Conservation (phyloP, 2,113 vertebrate genomes). For the Jaculus jaculus region DNA sequence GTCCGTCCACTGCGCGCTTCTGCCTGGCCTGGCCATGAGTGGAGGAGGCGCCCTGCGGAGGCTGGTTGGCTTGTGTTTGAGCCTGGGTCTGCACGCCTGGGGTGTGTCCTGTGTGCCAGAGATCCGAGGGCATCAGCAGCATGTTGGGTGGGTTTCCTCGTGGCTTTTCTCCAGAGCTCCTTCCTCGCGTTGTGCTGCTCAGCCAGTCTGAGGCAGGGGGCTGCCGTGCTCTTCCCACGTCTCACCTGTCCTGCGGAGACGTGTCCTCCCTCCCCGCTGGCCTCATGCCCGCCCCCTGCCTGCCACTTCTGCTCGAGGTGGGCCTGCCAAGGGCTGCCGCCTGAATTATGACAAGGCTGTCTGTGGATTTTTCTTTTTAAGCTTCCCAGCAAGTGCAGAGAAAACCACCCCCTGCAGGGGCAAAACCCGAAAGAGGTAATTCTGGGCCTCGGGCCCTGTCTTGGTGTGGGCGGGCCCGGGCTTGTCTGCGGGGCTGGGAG, state of each 20-base stretch:
- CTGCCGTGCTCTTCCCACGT: background rate
- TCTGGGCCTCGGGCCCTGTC: background rate
- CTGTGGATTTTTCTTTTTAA: slow-evolving; percentile 84
- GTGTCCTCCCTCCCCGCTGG: background rate
- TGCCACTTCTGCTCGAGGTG: rapidly evolving
- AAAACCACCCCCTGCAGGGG: slow-evolving; percentile 85
- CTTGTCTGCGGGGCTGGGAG: background rate
- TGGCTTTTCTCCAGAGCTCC: background rate
- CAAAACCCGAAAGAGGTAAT: slow-evolving; percentile 89
- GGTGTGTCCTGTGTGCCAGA: rapidly evolving
- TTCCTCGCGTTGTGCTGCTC: background rate
- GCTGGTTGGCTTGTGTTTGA: background rate
- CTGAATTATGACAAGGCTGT: slow-evolving; percentile 74
- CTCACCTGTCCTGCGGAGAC: background rate
- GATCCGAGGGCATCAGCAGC: background rate
- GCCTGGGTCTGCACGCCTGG: background rate
- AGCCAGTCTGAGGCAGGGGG: background rate
- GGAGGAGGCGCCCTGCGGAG: rapidly evolving
- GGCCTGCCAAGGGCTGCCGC: background rate
- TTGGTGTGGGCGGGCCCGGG: background rate
- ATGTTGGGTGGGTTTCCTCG: background rate
- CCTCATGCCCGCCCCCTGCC: background rate
- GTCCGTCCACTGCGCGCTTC: background rate
- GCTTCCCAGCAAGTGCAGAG: slow-evolving; percentile 87
- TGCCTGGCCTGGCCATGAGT: rapidly evolving